A percentile compares a stretch with the other conserved stretches of the same genome.
These are phyloP conservation scores for Parnassius orleans DNA, from an alignment of 2,888 invertebrate species.

Conservation along the genomic window DNA sequence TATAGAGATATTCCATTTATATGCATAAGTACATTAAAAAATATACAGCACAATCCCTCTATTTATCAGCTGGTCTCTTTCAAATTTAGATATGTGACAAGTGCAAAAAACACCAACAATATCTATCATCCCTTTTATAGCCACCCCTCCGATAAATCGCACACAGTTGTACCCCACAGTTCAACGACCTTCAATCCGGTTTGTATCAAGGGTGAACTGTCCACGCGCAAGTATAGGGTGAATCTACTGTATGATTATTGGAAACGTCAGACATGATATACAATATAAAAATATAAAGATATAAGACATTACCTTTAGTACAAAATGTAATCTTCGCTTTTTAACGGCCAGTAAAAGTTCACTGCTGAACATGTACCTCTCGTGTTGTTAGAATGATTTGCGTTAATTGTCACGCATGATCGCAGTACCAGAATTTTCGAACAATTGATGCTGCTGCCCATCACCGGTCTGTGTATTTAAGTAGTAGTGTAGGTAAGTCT, in stretches of 20 bases:
- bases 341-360: too few relatives aligned
- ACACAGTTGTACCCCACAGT: slow-evolving; percentile 26
- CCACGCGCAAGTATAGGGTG: slow-evolving; percentile 4
- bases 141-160: slow-evolving; percentile 20
- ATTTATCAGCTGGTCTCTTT: slow-evolving; percentile 1
- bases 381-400: too few relatives aligned
- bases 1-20: background rate
- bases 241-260: background rate
- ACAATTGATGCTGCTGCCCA: too few relatives aligned
- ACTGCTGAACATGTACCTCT: too few relatives aligned
- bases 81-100: slow-evolving; percentile 20
- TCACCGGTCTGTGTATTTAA: too few relatives aligned
- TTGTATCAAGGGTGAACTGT: slow-evolving; percentile 27
- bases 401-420: too few relatives aligned
- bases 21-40: background rate
- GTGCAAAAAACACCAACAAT: slow-evolving; percentile 17
- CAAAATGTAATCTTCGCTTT: too few relatives aligned
- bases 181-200: slow-evolving; percentile 29
- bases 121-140: slow-evolving; percentile 17
- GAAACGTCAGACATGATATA: background rate
- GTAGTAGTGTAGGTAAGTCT: too few relatives aligned
- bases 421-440: too few relatives aligned
- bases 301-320: too few relatives aligned
- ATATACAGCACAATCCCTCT: slow-evolving; percentile 3
- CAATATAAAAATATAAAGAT: too few relatives aligned